Evolutionary conservation across 2,797 vertebrate species (phyloP).

Genomic region (Vipera latastei): DNA sequence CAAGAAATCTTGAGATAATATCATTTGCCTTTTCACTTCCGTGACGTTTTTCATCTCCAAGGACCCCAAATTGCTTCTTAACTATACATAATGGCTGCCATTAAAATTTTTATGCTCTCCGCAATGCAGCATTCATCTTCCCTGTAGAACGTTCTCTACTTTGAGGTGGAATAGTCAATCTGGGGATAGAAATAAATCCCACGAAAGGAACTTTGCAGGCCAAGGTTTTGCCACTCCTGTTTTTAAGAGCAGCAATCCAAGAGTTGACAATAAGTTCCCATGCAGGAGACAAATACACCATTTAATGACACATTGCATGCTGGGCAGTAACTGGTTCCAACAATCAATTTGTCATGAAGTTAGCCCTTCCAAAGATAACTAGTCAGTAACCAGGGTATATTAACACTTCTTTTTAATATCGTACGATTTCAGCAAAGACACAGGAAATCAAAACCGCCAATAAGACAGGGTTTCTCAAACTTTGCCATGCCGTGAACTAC

Average conservation of each 20-base stretch:
- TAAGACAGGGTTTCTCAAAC: background rate
- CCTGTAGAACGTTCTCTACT: constrained; percentile 16
- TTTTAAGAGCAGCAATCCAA: background rate
- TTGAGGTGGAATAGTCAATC: constrained; percentile 23
- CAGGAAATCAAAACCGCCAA: background rate
- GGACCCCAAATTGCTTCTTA: constrained; percentile 32
- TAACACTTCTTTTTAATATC: background rate
- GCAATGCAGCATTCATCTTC: constrained; percentile 32
- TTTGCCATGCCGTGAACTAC: background rate
- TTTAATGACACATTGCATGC: background rate
- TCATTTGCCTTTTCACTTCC: background rate
- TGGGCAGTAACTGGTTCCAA: background rate
- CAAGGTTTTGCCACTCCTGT: too few species aligned
- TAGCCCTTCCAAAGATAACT: background rate
- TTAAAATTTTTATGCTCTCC: background rate
- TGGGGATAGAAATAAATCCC: constrained; percentile 21
- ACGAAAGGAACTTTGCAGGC: background rate
- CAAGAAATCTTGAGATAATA: constrained; percentile 34
- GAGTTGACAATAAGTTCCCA: background rate
- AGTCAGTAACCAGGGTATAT: background rate
- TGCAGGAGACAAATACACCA: background rate
- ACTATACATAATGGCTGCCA: constrained; percentile 15
- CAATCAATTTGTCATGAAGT: background rate
- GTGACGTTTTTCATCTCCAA: constrained; percentile 22
- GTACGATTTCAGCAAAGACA: background rate